A percentile compares a stretch with the other conserved stretches of the same genome.
phyloP scores from a whole-genome alignment of 2,113 vertebrate species.

The Chascanopsetta lugubris region DNA sequence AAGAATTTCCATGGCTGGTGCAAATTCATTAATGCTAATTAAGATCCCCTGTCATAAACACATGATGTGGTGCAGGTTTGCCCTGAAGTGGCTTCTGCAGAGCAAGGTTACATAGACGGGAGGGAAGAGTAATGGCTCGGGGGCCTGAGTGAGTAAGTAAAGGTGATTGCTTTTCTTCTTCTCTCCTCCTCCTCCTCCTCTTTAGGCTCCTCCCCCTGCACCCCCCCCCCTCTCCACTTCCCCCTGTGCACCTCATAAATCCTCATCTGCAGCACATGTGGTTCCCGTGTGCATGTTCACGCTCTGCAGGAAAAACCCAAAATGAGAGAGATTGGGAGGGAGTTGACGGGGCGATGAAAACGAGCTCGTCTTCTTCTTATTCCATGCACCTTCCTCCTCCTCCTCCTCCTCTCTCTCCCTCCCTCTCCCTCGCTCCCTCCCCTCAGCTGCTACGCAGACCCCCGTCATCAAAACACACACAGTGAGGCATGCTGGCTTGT shows the following conservation, averaged over 20 bases:
- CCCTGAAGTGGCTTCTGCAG: constrained; percentile 38
- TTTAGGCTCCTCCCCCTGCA: constrained; percentile 31
- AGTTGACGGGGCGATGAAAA: constrained; percentile 21
- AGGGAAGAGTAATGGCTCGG: constrained; percentile 54
- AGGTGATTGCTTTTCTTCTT: constrained; percentile 66
- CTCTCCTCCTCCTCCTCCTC: constrained; percentile 54
- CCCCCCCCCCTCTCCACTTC: constrained; percentile 49
- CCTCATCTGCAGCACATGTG: constrained; percentile 57
- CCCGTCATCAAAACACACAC: constrained; percentile 67
- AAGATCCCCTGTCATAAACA: constrained; percentile 27
- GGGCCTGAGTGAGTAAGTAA: constrained; percentile 55
- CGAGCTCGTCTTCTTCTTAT: constrained; percentile 29
- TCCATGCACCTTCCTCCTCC: constrained; percentile 23
- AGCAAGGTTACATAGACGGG: constrained; percentile 53
- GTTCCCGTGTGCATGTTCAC: constrained; percentile 25
- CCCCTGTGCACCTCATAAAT: constrained; percentile 50
- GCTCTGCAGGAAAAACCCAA: background rate
- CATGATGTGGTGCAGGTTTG: constrained; percentile 33
- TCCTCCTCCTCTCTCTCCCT: constrained; percentile 30
- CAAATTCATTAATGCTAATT: constrained; percentile 19
- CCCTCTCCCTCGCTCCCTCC: constrained; percentile 30
- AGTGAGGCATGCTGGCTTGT: constrained; percentile 55
- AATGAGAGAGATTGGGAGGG: constrained; percentile 37
- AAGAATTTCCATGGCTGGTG: background rate
- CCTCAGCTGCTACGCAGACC: constrained; percentile 50